Percentiles rank a stretch among this genome's conserved stretches.
Evolutionary conservation across 2,797 vertebrate species (phyloP).

Genomic region (Enteromius paludinosus): DNA sequence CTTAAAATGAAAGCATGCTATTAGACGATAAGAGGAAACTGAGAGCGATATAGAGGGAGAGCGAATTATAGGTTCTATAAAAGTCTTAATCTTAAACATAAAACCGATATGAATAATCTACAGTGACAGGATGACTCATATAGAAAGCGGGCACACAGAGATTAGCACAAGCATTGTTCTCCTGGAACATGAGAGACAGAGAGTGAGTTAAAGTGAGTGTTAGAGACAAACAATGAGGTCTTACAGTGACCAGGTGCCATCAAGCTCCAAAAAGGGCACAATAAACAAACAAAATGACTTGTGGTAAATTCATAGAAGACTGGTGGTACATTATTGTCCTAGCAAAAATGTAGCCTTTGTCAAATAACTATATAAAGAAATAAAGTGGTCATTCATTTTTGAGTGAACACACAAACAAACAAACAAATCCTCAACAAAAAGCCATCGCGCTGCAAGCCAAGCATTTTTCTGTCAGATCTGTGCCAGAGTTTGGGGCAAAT

Average conservation of each 20-base stretch:
- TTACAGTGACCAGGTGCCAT: not conserved
- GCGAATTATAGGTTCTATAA: slow-evolving; percentile 44
- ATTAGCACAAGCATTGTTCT: slow-evolving; percentile 51
- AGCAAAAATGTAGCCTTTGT: not conserved
- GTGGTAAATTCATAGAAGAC: not conserved
- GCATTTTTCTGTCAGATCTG: slow-evolving; percentile 26
- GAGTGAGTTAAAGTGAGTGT: slow-evolving; percentile 26
- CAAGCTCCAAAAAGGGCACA: not conserved
- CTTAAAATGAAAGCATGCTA: not conserved
- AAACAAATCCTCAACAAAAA: not conserved
- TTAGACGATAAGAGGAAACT: slow-evolving; percentile 34
- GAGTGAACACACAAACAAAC: not conserved
- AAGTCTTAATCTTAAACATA: slow-evolving; percentile 63
- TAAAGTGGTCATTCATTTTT: not conserved
- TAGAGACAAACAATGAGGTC: not conserved
- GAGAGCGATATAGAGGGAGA: slow-evolving; percentile 43
- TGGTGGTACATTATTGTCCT: not conserved
- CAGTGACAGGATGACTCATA: slow-evolving; percentile 46
- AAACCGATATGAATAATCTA: slow-evolving; percentile 64
- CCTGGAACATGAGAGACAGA: slow-evolving; percentile 19
- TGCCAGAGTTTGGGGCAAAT: slow-evolving; percentile 57
- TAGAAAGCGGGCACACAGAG: slow-evolving; percentile 41
- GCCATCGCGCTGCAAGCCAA: not conserved
- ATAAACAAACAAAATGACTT: not conserved
- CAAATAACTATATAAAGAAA: not conserved